Percentiles rank a stretch among this genome's conserved stretches.
These are phyloP conservation scores for Cephus nigrinus DNA, from an alignment of 2,888 invertebrate species.

Conservation along the genomic window DNA sequence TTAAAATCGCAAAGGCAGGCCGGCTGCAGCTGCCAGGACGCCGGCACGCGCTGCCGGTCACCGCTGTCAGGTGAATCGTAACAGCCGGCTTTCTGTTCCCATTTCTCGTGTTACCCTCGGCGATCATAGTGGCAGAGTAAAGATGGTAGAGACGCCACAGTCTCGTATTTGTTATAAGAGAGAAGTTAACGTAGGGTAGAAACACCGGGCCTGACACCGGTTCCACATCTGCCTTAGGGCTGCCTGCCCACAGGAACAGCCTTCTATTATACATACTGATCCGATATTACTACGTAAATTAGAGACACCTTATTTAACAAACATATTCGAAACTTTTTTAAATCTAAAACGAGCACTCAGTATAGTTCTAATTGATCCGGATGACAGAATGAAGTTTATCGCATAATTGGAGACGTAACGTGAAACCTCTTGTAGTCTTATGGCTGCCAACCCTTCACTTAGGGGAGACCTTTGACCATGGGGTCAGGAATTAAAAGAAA, in stretches of 20 bases:
- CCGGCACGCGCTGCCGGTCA: conserved; percentile 58
- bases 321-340: not conserved
- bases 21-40: conserved; percentile 42
- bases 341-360: not conserved
- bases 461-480: not conserved
- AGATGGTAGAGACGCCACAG: not conserved
- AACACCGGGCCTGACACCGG: conserved; percentile 3
- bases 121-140: not conserved
- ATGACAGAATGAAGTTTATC: not conserved
- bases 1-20: not conserved
- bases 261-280: not conserved
- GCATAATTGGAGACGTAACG: not conserved
- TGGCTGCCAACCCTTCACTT: not conserved
- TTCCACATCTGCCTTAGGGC: conserved; percentile 8
- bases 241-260: not conserved
- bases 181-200: not conserved
- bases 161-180: not conserved
- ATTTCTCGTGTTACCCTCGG: conserved; percentile 11
- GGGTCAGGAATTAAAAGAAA: not conserved
- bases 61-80: conserved; percentile 46
- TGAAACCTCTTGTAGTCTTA: not conserved
- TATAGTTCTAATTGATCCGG: not conserved
- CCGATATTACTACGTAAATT: not conserved
- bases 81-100: conserved; percentile 41
- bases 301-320: not conserved